Evolutionary conservation across 2,113 vertebrate genomes (phyloP), one percentile per base, ranked within the genome.

Genomic region (Siniperca chuatsi): DNA sequence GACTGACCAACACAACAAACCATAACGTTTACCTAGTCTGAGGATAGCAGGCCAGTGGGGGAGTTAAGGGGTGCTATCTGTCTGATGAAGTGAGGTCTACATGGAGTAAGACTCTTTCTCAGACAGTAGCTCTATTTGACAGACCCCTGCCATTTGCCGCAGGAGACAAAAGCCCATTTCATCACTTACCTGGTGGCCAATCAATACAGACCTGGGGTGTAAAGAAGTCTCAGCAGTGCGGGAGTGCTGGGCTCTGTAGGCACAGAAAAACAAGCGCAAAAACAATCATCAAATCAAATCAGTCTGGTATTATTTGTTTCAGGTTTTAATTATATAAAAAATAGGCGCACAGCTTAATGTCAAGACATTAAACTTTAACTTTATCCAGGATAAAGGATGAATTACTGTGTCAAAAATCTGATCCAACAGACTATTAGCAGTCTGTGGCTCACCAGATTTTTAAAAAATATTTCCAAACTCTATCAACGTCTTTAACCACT

Each of bases 81-180:
- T 87, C 75, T 95, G 94, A 94, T 96, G 95, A 95, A 92, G 92
- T 78, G 80, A 86, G 92, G 94, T 83, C 87, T 95, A 66, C 37
- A 79, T 78, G 58, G 48, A 87, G 79, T 67, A 75, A 79, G 73
- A 67, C 68, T 75, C 66, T 79, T 76, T 91, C 72, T 62, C 72
- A 80, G 79, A 78, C 75, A 81, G 75, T 74, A 75, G 75, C 78
- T 79, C 74, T 71, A 91, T 93, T 87, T 90, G 79, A 89, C 65
- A 87, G 83, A 92, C 79, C 69, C 83, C 85, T 85, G 67, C 78
- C 84, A 82, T 86, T 88, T 92, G 70, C 80, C 81, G 84, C 84
- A 76, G 81, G 67, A 92, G 81, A 94, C 88, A 93, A 93, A 93
- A 90, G 84, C 79, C 86, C 86, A 93, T 91, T 91, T 89, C 90